phyloP scores from a whole-genome alignment of 2,888 invertebrate genomes.

The Lochmaea capreae region DNA sequence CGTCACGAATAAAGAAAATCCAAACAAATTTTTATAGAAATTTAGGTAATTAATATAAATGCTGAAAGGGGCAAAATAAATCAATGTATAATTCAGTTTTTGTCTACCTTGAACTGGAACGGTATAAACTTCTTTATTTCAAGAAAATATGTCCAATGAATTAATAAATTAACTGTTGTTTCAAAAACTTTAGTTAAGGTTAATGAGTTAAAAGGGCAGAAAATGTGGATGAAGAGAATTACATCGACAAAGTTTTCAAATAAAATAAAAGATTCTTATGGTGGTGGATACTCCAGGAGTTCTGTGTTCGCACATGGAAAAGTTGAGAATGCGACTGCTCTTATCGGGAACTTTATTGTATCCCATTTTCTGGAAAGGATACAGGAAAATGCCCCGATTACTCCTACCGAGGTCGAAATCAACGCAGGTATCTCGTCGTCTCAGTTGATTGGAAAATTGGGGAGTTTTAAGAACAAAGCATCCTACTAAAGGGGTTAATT shows the following conservation, averaged over 20 bases:
- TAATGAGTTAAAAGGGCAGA: constrained; percentile 26
- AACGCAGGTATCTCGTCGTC: constrained; percentile 28
- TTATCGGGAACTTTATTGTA: constrained; percentile 52
- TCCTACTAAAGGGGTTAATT: constrained; percentile 20
- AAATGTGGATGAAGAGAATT: constrained; percentile 33
- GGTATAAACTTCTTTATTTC: not conserved
- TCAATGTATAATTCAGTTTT: too few relatives aligned
- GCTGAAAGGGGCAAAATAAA: too few relatives aligned
- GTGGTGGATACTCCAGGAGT: not conserved
- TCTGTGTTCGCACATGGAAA: constrained; percentile 55
- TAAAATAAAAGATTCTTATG: constrained; percentile 32
- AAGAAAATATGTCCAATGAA: not conserved
- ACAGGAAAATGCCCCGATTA: constrained; percentile 44
- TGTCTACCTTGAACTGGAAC: too few relatives aligned
- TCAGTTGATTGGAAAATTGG: constrained; percentile 33
- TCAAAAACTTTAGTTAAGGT: constrained; percentile 24
- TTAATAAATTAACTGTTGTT: constrained; percentile 26
- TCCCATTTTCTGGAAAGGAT: constrained; percentile 50
- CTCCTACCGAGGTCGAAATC: constrained; percentile 15
- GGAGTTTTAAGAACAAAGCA: constrained; percentile 25
- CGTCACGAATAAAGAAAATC: too few relatives aligned
- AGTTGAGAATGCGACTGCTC: constrained; percentile 45
- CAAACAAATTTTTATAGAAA: too few relatives aligned
- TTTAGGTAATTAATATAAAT: too few relatives aligned
- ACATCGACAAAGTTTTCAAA: constrained; percentile 30